A percentile compares a stretch with the other conserved stretches of the same genome.
Evolutionary conservation across 2,888 invertebrate genomes (phyloP).

Genomic region (Caenorhabditis afra): DNA sequence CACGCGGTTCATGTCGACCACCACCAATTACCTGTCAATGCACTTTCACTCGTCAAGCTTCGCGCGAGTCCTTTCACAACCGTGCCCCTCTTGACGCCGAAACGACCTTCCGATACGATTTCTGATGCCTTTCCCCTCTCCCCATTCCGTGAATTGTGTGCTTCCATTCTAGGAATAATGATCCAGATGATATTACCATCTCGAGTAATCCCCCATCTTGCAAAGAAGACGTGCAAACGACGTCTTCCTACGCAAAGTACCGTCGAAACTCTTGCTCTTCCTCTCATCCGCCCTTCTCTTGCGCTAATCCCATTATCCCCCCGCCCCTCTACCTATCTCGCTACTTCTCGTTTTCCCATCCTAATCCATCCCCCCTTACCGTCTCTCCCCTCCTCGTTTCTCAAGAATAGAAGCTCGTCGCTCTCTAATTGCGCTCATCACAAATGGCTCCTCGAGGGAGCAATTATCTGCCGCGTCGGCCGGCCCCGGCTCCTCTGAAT

Average conservation of each 20-base stretch:
- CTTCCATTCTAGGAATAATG: too few relatives aligned
- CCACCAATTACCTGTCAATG: too few relatives aligned
- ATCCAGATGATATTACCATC: too few relatives aligned
- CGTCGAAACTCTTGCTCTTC: conserved; percentile 19
- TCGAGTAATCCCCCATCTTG: too few relatives aligned
- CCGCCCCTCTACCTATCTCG: conserved; percentile 17
- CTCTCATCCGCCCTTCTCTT: conserved; percentile 14
- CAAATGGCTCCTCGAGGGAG: conserved; percentile 26
- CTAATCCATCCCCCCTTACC: conserved; percentile 35
- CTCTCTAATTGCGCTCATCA: conserved; percentile 49
- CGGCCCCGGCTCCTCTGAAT: not conserved
- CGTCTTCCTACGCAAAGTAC: not conserved
- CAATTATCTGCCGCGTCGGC: conserved; percentile 32
- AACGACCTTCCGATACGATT: too few relatives aligned
- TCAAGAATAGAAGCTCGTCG: not conserved
- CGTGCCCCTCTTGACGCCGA: too few relatives aligned
- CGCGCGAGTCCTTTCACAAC: too few relatives aligned
- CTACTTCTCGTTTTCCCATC: conserved; percentile 43
- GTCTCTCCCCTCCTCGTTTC: conserved; percentile 21
- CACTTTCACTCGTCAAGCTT: too few relatives aligned
- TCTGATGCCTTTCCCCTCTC: too few relatives aligned
- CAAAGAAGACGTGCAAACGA: too few relatives aligned
- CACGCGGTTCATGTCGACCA: not conserved
- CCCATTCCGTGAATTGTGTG: too few relatives aligned
- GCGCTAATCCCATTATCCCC: conserved; percentile 42